Evolutionary conservation across 2,888 invertebrate species (phyloP), one percentile per base, ranked within the genome.

Genomic region (Acleris laterana): DNA sequence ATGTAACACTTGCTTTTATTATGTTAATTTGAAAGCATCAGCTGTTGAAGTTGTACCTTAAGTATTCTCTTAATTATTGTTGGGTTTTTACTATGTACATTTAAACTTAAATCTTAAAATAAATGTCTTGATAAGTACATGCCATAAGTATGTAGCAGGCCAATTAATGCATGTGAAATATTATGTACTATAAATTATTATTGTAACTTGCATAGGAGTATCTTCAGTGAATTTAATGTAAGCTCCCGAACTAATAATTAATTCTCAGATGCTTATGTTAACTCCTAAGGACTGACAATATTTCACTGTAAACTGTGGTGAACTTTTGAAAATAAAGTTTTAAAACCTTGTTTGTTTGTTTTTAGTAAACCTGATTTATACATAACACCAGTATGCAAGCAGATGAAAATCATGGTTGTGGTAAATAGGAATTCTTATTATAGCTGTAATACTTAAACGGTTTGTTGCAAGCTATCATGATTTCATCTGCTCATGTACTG

Each of bases 291-390:
- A 87, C 85, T 85, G 87, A 89, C 84, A 87, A 88, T 88, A 86
- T 84, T 84, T 84, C 85, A 82, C 79, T 85, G 73, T 79, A 78
- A 87, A 84, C 85, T 88, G 83, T 87, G 87, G 85, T 88, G 87
- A 90, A 87, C 84, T 85, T 88, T 89, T 83, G 69, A 82, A 83
- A 84, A 82, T 71, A 63, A 69, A 62, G 62, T 68, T 68, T 70
- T 73, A 48, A 65, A 58, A 20, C 42, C 5, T n/a, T 46, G 5
- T 38, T 38, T 13, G 32, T 38, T 38, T 13, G 1, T 38, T 38
- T 13, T 38, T 32, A 9, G 9, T 32, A 9, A 32, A 32, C 32
- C 9, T 25, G 5, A 5, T 25, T 25, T 25, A 25, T 25, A 25
- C 25, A 25, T 25, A 25, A 25, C 5, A 9, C 32, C 9, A 32